Evolutionary conservation across 2,888 invertebrate species (phyloP).

Genomic region (Teleiodes luculella): DNA sequence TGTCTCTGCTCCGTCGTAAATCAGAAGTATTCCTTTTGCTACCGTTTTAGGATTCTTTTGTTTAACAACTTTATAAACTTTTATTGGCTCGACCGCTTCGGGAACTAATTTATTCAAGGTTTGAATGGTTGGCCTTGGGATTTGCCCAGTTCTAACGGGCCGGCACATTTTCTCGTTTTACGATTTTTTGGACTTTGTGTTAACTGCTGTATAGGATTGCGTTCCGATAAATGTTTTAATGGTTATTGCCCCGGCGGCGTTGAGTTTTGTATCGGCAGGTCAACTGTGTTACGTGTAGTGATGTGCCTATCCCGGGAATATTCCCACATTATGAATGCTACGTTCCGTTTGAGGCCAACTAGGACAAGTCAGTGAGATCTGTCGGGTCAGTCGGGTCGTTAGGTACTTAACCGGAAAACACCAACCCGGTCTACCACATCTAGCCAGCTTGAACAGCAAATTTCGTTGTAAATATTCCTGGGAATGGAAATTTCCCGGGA

Average conservation of each 20-base stretch:
- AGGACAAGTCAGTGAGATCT: no score
- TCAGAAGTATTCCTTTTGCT: constrained; percentile 62
- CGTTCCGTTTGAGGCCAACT: no score
- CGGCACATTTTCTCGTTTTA: constrained; percentile 54
- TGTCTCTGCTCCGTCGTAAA: constrained; percentile 66
- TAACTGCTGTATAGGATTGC: constrained; percentile 28
- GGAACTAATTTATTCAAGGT: constrained; percentile 77
- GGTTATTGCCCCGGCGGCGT: neutral
- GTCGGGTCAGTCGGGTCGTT: no score
- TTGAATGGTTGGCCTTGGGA: constrained; percentile 59
- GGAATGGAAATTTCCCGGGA: no score
- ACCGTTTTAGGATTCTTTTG: constrained; percentile 77
- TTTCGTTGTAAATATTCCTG: no score
- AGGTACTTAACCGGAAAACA: no score
- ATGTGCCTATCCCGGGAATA: no score
- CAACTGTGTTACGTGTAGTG: no score
- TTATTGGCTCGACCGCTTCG: constrained; percentile 70
- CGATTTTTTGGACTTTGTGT: constrained; percentile 46
- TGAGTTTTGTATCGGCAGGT: neutral
- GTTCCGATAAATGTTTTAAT: constrained; percentile 9
- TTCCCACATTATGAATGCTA: no score
- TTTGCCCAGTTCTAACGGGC: constrained; percentile 51
- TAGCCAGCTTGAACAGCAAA: no score
- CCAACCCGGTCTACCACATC: no score
- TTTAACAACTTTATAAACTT: constrained; percentile 60